phyloP scores from a whole-genome alignment of 1,140 invertebrate genomes.

The Zaprionus africanus region DNA sequence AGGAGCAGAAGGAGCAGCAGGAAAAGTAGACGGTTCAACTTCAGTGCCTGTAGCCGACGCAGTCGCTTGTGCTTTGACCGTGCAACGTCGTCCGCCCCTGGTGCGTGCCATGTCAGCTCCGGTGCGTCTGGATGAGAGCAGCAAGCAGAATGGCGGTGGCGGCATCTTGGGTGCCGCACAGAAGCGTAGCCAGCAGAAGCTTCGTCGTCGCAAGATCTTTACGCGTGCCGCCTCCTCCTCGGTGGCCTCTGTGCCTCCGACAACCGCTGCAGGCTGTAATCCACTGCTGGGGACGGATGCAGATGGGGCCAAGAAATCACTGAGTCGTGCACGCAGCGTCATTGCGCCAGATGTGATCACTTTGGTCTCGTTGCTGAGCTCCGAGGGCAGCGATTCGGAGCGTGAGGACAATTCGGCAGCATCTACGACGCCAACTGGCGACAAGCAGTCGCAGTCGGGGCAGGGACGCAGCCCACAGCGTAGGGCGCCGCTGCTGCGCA shows the following conservation, averaged over 20 bases:
- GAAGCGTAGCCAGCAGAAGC: constrained; percentile 75
- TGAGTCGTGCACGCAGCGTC: constrained; percentile 68
- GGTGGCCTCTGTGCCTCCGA: constrained; percentile 23
- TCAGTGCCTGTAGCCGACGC: constrained; percentile 11
- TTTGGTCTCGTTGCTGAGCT: constrained; percentile 79
- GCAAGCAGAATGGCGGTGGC: constrained; percentile 47
- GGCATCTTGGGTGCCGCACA: constrained; percentile 54
- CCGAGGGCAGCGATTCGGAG: constrained; percentile 83
- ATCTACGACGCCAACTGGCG: constrained; percentile 26
- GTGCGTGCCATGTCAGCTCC: constrained; percentile 84
- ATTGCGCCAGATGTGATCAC: constrained; percentile 80
- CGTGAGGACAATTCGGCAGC: constrained; percentile 67
- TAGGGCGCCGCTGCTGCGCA: constrained; percentile 71
- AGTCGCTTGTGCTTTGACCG: constrained; percentile 60
- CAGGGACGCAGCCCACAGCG: constrained; percentile 56
- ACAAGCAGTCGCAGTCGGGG: constrained; percentile 26
- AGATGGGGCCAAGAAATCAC: constrained; percentile 50
- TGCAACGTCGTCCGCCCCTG: constrained; percentile 77
- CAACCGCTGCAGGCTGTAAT: constrained; percentile 2
- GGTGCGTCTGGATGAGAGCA: constrained; percentile 76
- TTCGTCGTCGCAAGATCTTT: constrained; percentile 74
- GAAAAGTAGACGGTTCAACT: background rate
- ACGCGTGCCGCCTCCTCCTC: constrained; percentile 53
- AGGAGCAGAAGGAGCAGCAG: background rate
- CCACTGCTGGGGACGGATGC: constrained; percentile 29